A percentile compares a stretch with the other conserved stretches of the same genome.
These are phyloP conservation scores for Arctocebus calabarensis DNA, from an alignment of 2,797 vertebrate species.

Conservation along the genomic window DNA sequence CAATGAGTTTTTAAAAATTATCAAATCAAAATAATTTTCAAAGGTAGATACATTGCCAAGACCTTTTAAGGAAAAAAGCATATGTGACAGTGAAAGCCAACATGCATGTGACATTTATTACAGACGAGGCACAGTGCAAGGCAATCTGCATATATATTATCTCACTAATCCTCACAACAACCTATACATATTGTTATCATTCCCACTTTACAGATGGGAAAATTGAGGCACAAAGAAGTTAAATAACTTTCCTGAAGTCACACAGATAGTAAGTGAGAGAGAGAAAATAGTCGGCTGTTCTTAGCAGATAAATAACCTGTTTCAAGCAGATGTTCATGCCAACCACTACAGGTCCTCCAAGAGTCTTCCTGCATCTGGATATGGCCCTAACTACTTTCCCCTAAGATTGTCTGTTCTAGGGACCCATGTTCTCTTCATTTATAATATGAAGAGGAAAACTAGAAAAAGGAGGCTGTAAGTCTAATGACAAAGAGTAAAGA, in stretches of 20 bases:
- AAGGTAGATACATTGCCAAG: background rate
- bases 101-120: background rate
- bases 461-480: background rate
- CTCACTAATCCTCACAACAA: background rate
- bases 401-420: background rate
- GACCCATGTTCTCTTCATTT: background rate
- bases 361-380: background rate
- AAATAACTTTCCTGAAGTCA: background rate
- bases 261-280: background rate
- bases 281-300: background rate
- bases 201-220: conserved; percentile 40
- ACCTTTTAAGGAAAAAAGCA: conserved; percentile 7
- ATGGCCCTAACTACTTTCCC: background rate
- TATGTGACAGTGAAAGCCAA: background rate
- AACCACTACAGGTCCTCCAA: background rate
- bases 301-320: background rate
- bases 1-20: background rate
- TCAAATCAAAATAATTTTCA: conserved; percentile 46
- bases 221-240: conserved; percentile 9
- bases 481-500: conserved; percentile 1
- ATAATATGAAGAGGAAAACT: background rate
- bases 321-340: background rate
- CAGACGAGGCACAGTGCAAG: background rate
- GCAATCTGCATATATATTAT: background rate
- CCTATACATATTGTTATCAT: background rate